Conservation (phyloP, 1,140 invertebrate genomes). For the Diorhabda carinulata region DNA sequence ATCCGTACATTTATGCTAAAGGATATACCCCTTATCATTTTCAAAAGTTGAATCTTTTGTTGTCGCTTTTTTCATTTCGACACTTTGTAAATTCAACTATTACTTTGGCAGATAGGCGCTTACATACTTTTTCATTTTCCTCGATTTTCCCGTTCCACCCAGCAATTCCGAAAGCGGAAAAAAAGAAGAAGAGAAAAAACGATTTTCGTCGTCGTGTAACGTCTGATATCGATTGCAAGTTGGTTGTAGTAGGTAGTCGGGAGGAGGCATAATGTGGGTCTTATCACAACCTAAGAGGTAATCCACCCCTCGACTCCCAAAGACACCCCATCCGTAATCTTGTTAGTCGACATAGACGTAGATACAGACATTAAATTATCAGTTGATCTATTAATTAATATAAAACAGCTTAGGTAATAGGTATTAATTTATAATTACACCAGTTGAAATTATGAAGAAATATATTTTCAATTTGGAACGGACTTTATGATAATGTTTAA, state of each 20-base stretch:
- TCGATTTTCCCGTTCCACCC: neutral
- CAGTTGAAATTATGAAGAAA: no score
- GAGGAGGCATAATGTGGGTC: constrained; percentile 1
- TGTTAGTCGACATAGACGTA: neutral
- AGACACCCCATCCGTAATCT: neutral
- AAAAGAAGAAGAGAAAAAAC: neutral
- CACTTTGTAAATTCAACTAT: neutral
- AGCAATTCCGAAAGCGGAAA: neutral
- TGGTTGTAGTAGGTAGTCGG: neutral
- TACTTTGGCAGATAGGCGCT: neutral
- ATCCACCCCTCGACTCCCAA: neutral
- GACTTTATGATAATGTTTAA: no score
- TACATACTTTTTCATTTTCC: neutral
- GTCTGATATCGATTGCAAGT: neutral
- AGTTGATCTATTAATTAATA: no score
- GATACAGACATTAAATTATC: no score
- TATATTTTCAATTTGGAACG: no score
- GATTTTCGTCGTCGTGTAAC: constrained; percentile 1
- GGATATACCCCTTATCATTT: no score
- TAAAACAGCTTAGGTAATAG: no score
- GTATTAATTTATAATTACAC: no score
- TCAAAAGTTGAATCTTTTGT: neutral
- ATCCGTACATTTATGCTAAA: no score
- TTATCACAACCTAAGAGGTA: constrained; percentile 2
- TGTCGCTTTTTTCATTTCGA: neutral